Evolutionary conservation across 2,888 invertebrate genomes (phyloP), one percentile per base, ranked within the genome.

Genomic region (Trichopria drosophilae): DNA sequence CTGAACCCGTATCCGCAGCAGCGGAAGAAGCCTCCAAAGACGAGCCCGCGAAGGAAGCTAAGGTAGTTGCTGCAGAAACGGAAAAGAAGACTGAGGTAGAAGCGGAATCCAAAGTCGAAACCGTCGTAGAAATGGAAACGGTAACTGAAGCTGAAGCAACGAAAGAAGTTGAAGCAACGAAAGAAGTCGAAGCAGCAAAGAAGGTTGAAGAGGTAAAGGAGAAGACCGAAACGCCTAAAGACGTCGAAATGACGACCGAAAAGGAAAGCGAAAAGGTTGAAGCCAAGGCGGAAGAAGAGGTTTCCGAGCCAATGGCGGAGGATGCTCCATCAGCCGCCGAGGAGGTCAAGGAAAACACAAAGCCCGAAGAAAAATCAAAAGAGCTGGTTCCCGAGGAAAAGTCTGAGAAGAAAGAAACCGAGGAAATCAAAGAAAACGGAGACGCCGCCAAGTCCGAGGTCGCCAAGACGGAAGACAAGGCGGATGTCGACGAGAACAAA

Each of bases 201-300:
- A 60, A 62, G 39, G 40, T 29, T 18, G 51, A 51, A 13, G 31
- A 6, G 5, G 42, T 34, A 15, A 24, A 37, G 4, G 47, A 47
- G 26, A 40, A 18, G 5, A 53, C 39, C 7, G 59, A 58, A 40
- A 52, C 49, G 23, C 24, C 37, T 12, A 50, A 44, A n/a, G 55
- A 49, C 51, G 50, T 51, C 15, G 56, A 55, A 37, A 56, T 47
- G 15, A 44, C 49, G 29, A 47, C 41, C 16, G 55, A 59, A 12
- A 66, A 68, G 22, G 61, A 66, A 10, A 73, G 76, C 51, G 73
- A 72, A 44, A 61, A 64, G 13, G 50, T 55, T 16, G 40, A 48
- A n/a, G 59, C 60, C 35, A 40, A 46, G 15, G 34, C 46, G 41
- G 24, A 24, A 46, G 51, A 51, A 47, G 22, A 53, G 29, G 50